Base-by-base conservation (phyloP, 2,888 invertebrate genomes). In the Palloptera scutellata region DNA sequence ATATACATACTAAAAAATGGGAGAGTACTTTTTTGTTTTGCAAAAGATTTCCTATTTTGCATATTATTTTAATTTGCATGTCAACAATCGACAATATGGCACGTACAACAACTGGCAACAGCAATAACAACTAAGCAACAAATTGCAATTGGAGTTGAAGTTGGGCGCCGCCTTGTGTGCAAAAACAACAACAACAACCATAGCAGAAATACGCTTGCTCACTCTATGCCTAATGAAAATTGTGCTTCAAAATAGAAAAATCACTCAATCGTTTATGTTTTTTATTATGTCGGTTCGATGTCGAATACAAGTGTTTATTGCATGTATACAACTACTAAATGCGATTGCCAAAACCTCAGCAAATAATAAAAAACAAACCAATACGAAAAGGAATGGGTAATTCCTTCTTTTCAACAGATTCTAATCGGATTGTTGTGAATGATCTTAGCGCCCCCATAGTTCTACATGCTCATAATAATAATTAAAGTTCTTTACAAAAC, bases 31-130 rank as follows among this genome's bases (percentile, higher is more conserved):
- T 30, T 30, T 30, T 30, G 2, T 30, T 30, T 30, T 30, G 3
- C 55, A 40, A 43, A 63, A 55, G 30, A 17, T 20, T n/a, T 59
- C 15, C 64, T 58, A 59, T 64, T 64, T 64, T 53, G 59, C 64
- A 64, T 64, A 64, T 59, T 64, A 64, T 64, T 64, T 64, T 70
- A 71, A 71, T 73, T 74, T 72, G 68, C 72, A 70, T 74, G 70
- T 69, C 63, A 64, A 69, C 61, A 74, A 74, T 72, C 69, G 62
- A 63, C 72, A 69, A 71, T 72, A 70, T 73, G 71, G 72, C 74
- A 74, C 74, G 74, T 74, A 72, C 52, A 58, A 53, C 19, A 59
- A 64, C 11, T 15, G 20, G 13, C 17, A 64, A 42, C 15, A 64
- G 10, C 51, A 64, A 53, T 53, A 53, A 30, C 20, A 19, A 45